Evolutionary conservation across 2,797 vertebrate genomes (phyloP).

Genomic region (Paratrypauchen microcephalus): DNA sequence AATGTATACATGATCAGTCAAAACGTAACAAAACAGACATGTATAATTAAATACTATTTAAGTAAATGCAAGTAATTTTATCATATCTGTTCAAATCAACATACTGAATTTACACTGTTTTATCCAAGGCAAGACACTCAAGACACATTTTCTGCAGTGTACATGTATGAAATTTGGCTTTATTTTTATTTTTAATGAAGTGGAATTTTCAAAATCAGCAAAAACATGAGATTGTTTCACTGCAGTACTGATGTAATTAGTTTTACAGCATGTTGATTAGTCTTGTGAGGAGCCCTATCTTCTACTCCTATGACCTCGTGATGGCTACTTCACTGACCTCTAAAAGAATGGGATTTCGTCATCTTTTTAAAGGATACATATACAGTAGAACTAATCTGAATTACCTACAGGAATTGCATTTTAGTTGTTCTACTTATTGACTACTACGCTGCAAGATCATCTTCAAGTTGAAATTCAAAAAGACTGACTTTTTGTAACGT

Average conservation of each 20-base stretch:
- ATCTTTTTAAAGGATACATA: conserved; percentile 2
- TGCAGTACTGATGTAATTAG: not conserved
- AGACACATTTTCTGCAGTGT: not conserved
- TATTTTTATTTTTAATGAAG: not conserved
- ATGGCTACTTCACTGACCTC: no score
- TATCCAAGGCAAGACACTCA: not conserved
- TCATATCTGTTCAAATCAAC: no score
- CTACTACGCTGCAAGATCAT: no score
- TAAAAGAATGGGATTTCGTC: no score
- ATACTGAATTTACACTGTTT: not conserved
- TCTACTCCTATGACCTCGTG: conserved; percentile 51
- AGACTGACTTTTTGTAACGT: not conserved
- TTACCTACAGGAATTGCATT: no score
- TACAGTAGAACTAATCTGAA: no score
- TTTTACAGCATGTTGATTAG: not conserved
- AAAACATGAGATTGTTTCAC: not conserved
- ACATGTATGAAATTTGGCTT: not conserved
- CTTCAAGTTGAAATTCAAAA: no score
- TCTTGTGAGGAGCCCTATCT: conserved; percentile 2
- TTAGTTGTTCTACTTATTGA: not conserved
- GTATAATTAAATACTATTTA: no score
- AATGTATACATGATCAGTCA: not conserved
- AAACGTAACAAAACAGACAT: not conserved
- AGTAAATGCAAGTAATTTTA: no score
- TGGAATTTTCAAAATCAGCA: not conserved